A percentile compares a stretch with the other conserved stretches of the same genome.
Evolutionary conservation across 2,888 invertebrate genomes (phyloP).

Genomic region (Dryobota labecula): DNA sequence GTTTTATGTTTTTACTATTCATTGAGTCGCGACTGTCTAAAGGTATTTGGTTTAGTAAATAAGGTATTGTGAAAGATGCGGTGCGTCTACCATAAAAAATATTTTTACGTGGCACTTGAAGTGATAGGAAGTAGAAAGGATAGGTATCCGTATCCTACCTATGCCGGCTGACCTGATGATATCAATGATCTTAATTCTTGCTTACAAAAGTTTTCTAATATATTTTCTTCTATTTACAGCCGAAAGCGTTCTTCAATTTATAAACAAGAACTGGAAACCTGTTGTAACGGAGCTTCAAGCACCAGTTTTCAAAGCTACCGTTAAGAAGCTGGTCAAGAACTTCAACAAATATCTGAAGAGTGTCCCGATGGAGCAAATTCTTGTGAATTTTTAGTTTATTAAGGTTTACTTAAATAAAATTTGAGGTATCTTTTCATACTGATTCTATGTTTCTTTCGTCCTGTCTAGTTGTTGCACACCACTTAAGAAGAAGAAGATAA

Average conservation of each 20-base stretch:
- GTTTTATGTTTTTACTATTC: too few species aligned
- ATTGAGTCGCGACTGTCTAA: too few species aligned
- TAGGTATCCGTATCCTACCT: background rate
- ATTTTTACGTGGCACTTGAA: too few species aligned
- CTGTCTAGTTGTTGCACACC: background rate
- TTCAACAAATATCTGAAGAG: slow-evolving; percentile 57
- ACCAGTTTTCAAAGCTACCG: slow-evolving; percentile 51
- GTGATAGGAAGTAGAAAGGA: too few species aligned
- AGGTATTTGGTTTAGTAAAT: too few species aligned
- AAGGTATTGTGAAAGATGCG: too few species aligned
- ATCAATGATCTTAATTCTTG: background rate
- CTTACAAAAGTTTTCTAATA: too few species aligned
- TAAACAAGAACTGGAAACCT: slow-evolving; percentile 48
- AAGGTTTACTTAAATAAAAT: too few species aligned
- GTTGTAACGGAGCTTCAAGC: slow-evolving; percentile 44
- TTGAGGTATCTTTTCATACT: too few species aligned
- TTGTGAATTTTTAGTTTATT: slow-evolving; percentile 21
- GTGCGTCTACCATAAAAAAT: too few species aligned
- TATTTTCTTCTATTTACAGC: slow-evolving; percentile 39
- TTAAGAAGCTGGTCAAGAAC: slow-evolving; percentile 52
- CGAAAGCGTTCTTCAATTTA: slow-evolving; percentile 32
- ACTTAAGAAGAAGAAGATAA: too few species aligned
- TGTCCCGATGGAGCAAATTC: slow-evolving; percentile 43
- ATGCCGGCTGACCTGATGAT: background rate
- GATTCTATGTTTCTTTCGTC: background rate